A percentile compares a stretch with the other conserved stretches of the same genome.
Evolutionary conservation across 2,113 vertebrate species (phyloP).

Genomic region (Epinephelus cyanopodus): DNA sequence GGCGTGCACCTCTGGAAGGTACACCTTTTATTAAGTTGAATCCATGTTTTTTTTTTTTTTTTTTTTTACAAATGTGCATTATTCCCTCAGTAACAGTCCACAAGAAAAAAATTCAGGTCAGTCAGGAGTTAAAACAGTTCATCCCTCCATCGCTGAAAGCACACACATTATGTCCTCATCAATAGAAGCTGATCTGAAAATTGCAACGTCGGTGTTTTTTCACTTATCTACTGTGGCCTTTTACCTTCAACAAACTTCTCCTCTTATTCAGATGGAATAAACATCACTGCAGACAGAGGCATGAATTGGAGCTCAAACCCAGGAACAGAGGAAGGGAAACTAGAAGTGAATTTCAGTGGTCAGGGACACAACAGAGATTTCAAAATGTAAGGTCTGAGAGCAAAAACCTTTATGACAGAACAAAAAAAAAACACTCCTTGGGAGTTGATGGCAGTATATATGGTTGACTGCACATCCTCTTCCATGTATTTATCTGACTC

Average conservation of each 20-base stretch:
- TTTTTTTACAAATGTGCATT: constrained; percentile 25
- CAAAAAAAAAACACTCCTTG: not conserved
- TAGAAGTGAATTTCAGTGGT: not conserved
- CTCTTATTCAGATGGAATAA: not conserved
- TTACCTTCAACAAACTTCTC: not conserved
- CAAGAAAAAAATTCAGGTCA: constrained; percentile 19
- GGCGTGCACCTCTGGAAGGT: constrained; percentile 57
- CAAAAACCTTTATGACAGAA: not conserved
- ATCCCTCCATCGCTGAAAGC: not conserved
- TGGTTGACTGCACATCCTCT: not conserved
- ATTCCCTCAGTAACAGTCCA: constrained; percentile 21
- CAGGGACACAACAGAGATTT: not conserved
- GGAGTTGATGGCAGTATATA: not conserved
- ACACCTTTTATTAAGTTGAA: constrained; percentile 53
- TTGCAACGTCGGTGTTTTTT: not conserved
- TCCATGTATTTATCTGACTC: not conserved
- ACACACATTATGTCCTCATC: too few relatives aligned
- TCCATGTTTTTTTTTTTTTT: not conserved
- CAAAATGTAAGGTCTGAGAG: not conserved
- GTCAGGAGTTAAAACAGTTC: not conserved
- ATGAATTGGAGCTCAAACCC: not conserved
- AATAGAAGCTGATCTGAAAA: too few relatives aligned
- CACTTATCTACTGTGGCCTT: not conserved
- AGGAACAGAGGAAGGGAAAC: not conserved
- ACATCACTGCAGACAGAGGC: not conserved